Evolutionary conservation across 2,888 invertebrate genomes (phyloP), one percentile per base, ranked within the genome.

Genomic region (Craniophora ligustri): DNA sequence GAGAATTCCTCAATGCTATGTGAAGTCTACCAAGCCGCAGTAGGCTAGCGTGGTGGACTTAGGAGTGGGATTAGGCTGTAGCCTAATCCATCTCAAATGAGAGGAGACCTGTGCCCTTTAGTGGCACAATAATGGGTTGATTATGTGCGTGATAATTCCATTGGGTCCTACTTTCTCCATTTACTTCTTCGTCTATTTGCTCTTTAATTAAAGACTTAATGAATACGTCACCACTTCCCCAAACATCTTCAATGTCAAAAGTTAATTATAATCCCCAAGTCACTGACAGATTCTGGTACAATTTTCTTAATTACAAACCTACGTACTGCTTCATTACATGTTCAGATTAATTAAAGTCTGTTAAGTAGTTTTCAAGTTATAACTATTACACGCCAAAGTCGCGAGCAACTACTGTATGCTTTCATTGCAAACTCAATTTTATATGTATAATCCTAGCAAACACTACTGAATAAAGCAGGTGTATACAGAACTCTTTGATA

Each of bases 401-500:
- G 46, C 36, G 30, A 61, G 49, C 49, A 51, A 30, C 28, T 26
- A 28, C 46, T 53, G 59, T 54, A 54, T 44, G 54, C 44, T 55
- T 60, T 61, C 47, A 55, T 54, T 34, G 28, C 32, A 50, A 34
- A 35, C 21, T 57, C 35, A 19, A 61, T 67, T 64, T 26, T 50
- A 47, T 58, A 61, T 31, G 21, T 54, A 54, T 54, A 74, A 64
- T 66, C 64, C 60, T 75, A 76, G 68, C 66, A 76, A 74, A 76
- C 64, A 72, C 57, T 73, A 74, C 67, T 65, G 68, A 72, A 71
- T 59, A 67, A 81, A 76, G 89, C 92, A 92, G 92, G 91, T 92
- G 92, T 57, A 44, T 57, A 49, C 16, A 51, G 78, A 87, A 88
- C 87, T 87, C 86, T 89, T 89, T 87, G 75, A 77, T 74, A 83